Conservation (phyloP, 2,113 vertebrate species). For the Mesembrinibis cayennensis region DNA sequence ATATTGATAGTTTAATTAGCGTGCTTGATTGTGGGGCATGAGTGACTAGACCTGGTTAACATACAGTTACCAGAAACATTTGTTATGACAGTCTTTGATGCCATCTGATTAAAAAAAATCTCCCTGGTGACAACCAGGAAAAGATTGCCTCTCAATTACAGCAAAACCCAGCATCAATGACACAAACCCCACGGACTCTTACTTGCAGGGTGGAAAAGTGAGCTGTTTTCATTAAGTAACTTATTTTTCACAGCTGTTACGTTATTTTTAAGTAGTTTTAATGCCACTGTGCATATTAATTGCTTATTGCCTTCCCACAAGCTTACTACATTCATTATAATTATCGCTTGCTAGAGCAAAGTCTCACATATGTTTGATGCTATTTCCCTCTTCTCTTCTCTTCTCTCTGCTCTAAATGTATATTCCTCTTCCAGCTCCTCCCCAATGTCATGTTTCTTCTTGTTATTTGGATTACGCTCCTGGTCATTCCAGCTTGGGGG, state of each 20-base stretch:
- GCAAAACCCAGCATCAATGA: background rate
- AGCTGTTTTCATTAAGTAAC: slow-evolving; percentile 67
- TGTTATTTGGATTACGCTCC: background rate
- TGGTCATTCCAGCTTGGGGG: background rate
- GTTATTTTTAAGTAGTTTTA: slow-evolving; percentile 71
- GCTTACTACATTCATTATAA: slow-evolving; percentile 54
- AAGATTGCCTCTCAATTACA: background rate
- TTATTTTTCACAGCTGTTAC: slow-evolving; percentile 73
- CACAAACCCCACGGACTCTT: background rate
- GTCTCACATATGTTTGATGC: background rate
- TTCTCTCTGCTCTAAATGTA: background rate
- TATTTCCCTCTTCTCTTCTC: slow-evolving; percentile 16
- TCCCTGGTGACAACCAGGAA: background rate
- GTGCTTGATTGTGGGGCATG: background rate
- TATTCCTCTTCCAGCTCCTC: background rate
- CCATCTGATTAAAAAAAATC: background rate
- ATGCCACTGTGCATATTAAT: slow-evolving; percentile 67
- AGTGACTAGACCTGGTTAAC: background rate
- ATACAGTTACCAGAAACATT: background rate
- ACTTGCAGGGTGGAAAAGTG: slow-evolving; percentile 35
- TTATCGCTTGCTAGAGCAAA: background rate
- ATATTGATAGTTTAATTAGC: background rate
- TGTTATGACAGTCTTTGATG: background rate
- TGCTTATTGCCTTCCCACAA: slow-evolving; percentile 62
- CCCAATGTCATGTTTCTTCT: background rate